Evolutionary conservation across 1,140 invertebrate species (phyloP).

Genomic region (Aphaenogaster rudis): DNA sequence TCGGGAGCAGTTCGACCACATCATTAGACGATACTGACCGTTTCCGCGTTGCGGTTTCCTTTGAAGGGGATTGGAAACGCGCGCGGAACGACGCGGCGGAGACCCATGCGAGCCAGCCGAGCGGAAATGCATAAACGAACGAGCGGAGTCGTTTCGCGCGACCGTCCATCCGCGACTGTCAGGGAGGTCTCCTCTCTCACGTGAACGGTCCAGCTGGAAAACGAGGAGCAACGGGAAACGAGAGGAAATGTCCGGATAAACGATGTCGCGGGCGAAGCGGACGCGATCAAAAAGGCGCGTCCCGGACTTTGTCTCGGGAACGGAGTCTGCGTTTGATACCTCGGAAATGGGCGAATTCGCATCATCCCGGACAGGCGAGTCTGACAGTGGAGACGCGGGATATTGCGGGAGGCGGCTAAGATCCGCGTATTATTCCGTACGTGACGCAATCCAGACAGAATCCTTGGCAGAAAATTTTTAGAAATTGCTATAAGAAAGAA

Average conservation of each 20-base stretch:
- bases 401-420: background rate
- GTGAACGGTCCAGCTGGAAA: conserved; percentile 57
- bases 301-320: conserved; percentile 31
- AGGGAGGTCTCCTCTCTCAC: conserved; percentile 27
- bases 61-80: conserved; percentile 79
- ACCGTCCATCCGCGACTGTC: conserved; percentile 8
- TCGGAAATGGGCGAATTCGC: conserved; percentile 58
- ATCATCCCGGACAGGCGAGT: background rate
- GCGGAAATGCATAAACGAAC: conserved; percentile 85
- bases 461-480: background rate
- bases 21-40: conserved; percentile 84
- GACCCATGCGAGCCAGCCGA: conserved; percentile 77
- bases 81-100: conserved; percentile 39
- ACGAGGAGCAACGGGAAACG: conserved; percentile 35
- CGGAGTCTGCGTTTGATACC: conserved; percentile 58
- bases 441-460: background rate
- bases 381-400: background rate
- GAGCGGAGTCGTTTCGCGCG: conserved; percentile 54
- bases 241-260: conserved; percentile 57
- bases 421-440: background rate
- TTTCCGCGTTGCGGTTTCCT: conserved; percentile 84
- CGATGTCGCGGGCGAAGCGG: conserved; percentile 30
- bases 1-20: conserved; percentile 79
- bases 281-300: conserved; percentile 68
- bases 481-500: background rate